phyloP scores from a whole-genome alignment of 2,888 invertebrate genomes.

The Cistogaster globosa region DNA sequence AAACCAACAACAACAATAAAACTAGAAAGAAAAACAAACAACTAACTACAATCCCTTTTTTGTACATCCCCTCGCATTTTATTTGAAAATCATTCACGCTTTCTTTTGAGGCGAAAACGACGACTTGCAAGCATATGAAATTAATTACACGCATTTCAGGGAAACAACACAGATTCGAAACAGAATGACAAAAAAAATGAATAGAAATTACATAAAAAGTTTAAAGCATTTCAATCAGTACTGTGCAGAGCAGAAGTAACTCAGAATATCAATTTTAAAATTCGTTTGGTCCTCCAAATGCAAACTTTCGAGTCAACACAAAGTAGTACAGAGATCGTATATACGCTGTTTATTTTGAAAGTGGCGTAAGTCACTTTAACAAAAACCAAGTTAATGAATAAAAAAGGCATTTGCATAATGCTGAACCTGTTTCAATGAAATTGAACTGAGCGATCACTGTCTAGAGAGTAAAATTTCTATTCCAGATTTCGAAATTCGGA shows the following conservation, averaged over 20 bases:
- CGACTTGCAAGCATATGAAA: slow-evolving; percentile 22
- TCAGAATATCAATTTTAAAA: not conserved
- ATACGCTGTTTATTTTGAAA: too few relatives aligned
- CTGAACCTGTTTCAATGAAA: too few relatives aligned
- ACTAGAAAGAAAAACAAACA: slow-evolving; percentile 43
- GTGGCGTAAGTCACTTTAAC: too few relatives aligned
- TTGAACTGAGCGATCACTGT: too few relatives aligned
- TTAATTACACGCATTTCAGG: not conserved
- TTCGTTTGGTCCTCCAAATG: too few relatives aligned
- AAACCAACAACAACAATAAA: slow-evolving; percentile 13
- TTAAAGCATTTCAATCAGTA: not conserved
- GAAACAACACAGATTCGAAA: not conserved
- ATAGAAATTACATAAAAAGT: not conserved
- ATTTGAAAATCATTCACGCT: not conserved
- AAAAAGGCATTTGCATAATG: too few relatives aligned
- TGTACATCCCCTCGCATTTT: not conserved
- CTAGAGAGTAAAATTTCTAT: too few relatives aligned
- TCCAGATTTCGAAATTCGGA: too few relatives aligned
- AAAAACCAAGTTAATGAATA: too few relatives aligned
- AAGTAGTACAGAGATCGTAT: too few relatives aligned
- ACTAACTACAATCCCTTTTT: slow-evolving; percentile 35
- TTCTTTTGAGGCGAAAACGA: not conserved
- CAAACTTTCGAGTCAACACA: too few relatives aligned
- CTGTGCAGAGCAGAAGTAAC: not conserved
- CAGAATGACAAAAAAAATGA: not conserved